A percentile compares a stretch with the other conserved stretches of the same genome.
Conservation (phyloP, 2,113 vertebrate species). For the Oxyruncus cristatus region DNA sequence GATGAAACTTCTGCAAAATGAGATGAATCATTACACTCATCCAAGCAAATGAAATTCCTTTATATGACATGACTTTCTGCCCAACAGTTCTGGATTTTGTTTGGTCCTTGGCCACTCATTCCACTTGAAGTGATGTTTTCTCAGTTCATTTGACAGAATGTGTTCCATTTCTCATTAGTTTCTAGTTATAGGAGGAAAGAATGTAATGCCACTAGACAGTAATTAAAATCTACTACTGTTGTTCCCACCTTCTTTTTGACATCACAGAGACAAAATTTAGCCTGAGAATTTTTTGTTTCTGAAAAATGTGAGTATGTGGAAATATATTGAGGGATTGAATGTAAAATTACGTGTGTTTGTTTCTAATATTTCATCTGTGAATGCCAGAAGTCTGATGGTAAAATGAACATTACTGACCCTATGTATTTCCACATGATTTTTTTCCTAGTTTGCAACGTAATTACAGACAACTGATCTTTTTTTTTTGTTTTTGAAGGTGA, state of each 20-base stretch:
- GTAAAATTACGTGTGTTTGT: background rate
- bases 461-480: background rate
- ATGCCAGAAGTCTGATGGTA: background rate
- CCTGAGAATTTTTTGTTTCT: background rate
- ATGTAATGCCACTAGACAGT: constrained; percentile 3
- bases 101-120: background rate
- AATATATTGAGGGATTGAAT: background rate
- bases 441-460: background rate
- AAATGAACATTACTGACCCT: background rate
- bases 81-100: background rate
- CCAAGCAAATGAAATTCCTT: background rate
- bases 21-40: background rate
- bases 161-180: constrained; percentile 22
- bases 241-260: constrained; percentile 9
- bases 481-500: background rate
- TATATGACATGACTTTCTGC: constrained; percentile 2
- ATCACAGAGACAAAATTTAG: background rate
- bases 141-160: constrained; percentile 44
- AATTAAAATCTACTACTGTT: constrained; percentile 37
- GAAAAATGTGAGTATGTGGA: background rate
- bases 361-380: background rate
- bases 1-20: background rate
- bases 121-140: background rate
- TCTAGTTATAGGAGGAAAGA: constrained; percentile 54
- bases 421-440: background rate